A percentile compares a stretch with the other conserved stretches of the same genome.
phyloP scores from a whole-genome alignment of 1,140 invertebrate species.

The Orius insidiosus region DNA sequence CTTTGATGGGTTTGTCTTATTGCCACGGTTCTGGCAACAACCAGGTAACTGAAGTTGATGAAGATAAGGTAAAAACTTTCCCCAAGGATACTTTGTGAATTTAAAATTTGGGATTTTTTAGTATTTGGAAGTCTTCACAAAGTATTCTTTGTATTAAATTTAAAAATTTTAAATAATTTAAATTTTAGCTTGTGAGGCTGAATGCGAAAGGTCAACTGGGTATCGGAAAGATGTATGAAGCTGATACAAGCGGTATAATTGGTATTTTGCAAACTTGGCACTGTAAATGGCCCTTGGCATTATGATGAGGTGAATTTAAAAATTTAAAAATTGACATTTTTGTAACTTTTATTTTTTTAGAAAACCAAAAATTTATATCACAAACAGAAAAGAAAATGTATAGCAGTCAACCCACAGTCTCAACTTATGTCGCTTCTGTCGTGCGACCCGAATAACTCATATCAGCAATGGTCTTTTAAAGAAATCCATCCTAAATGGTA shows the following conservation, averaged over 20 bases:
- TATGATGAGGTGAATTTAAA: slow-evolving; percentile 47
- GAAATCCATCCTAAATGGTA: slow-evolving; percentile 55
- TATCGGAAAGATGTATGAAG: slow-evolving; percentile 90
- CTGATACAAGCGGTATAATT: slow-evolving; percentile 66
- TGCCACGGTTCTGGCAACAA: slow-evolving; percentile 94
- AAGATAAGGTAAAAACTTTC: no score
- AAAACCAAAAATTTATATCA: slow-evolving; percentile 59
- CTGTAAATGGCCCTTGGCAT: slow-evolving; percentile 86
- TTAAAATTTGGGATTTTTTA: no score
- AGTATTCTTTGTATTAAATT: no score
- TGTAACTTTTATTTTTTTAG: slow-evolving; percentile 28
- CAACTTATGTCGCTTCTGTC: slow-evolving; percentile 55
- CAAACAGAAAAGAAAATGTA: slow-evolving; percentile 61
- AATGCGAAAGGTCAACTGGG: slow-evolving; percentile 89
- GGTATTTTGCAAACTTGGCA: slow-evolving; percentile 74
- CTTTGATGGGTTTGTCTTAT: slow-evolving; percentile 57
- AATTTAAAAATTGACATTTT: neutral
- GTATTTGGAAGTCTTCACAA: no score
- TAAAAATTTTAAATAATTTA: neutral
- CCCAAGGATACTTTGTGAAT: no score
- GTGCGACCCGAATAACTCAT: slow-evolving; percentile 69
- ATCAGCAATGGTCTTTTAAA: slow-evolving; percentile 74
- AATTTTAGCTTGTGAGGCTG: slow-evolving; percentile 59
- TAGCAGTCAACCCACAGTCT: slow-evolving; percentile 69
- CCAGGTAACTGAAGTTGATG: slow-evolving; percentile 37